Evolutionary conservation across 1,140 invertebrate species (phyloP).

Genomic region (Eumaeus atala): DNA sequence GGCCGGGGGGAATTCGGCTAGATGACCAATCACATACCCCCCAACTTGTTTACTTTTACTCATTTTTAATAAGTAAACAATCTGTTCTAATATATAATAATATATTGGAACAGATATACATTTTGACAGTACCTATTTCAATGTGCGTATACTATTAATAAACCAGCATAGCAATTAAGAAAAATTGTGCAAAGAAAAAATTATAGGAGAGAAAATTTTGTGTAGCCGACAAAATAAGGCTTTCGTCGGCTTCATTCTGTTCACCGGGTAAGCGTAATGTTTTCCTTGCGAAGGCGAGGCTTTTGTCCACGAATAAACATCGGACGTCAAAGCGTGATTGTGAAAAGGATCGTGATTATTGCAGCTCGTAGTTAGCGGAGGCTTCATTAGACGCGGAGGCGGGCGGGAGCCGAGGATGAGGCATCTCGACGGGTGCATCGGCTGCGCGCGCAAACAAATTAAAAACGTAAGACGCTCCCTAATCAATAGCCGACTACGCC

Average conservation of each 20-base stretch:
- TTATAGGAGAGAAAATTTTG: too few species aligned
- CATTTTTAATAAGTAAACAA: too few species aligned
- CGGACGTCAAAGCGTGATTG: constrained; percentile 54
- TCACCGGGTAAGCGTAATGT: constrained; percentile 31
- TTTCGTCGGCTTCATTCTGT: constrained; percentile 28
- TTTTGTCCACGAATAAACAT: constrained; percentile 39
- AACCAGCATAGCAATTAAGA: too few species aligned
- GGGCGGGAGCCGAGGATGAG: constrained; percentile 26
- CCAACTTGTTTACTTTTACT: background rate
- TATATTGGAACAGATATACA: too few species aligned
- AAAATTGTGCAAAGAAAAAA: too few species aligned
- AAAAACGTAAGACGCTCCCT: constrained; percentile 73
- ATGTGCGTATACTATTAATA: too few species aligned
- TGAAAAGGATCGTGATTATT: constrained; percentile 61
- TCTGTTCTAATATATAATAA: too few species aligned
- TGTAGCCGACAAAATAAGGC: too few species aligned
- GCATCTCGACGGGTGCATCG: constrained; percentile 64
- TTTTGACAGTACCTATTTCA: too few species aligned
- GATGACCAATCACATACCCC: constrained; percentile 50
- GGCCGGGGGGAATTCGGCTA: constrained; percentile 15
- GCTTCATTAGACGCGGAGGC: constrained; percentile 53
- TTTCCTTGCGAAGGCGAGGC: constrained; percentile 31
- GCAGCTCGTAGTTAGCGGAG: constrained; percentile 56
- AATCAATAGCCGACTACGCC: constrained; percentile 71
- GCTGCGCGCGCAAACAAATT: constrained; percentile 74